Base-by-base conservation (phyloP, 2,888 invertebrate species). In the Agrotis puta region DNA sequence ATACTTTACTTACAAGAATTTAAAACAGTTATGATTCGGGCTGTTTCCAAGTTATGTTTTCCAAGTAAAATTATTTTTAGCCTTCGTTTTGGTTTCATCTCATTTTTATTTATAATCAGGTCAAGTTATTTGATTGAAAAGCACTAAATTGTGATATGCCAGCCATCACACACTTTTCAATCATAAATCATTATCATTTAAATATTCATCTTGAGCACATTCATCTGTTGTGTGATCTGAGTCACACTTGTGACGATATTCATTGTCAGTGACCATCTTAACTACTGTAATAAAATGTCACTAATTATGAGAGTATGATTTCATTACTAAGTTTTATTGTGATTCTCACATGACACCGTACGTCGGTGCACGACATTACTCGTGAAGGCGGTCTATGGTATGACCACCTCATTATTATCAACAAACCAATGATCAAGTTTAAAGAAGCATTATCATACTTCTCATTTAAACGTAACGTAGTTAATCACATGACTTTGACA, bases 71-170 rank as follows among this genome's bases (percentile, higher is more conserved):
- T 39, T 45, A 33, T 22, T 54, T 39, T 9, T 39, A 39, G 0
- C 45, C 67, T 54, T 68, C 45, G 5, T 47, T 7, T 54, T 16
- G 39, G 11, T 39, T 39, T 39, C 11, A 39, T 39, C 11, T 9
- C 14, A 7, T 22, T 27, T 24, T 7, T 53, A 58, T 64, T 64
- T 14, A 48, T n/a, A 48, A 39, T 39, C 3, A 51, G 20, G n/a
- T 51, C 1, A 61, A 51, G 6, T 27, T 48, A 13, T 24, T 43
- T 65, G 27, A 51, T 66, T 77, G 72, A 66, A 54, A 72, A 59
- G 54, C 71, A 54, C 54, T 47, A 22, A 24, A 7, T 63, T 58
- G n/a, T n/a, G n/a, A n/a, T n/a, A n/a, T n/a, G n/a, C n/a, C n/a
- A n/a, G n/a, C n/a, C n/a, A n/a, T n/a, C n/a, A n/a, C n/a, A n/a